phyloP scores from a whole-genome alignment of 2,888 invertebrate genomes.

The Mylabris sibirica region DNA sequence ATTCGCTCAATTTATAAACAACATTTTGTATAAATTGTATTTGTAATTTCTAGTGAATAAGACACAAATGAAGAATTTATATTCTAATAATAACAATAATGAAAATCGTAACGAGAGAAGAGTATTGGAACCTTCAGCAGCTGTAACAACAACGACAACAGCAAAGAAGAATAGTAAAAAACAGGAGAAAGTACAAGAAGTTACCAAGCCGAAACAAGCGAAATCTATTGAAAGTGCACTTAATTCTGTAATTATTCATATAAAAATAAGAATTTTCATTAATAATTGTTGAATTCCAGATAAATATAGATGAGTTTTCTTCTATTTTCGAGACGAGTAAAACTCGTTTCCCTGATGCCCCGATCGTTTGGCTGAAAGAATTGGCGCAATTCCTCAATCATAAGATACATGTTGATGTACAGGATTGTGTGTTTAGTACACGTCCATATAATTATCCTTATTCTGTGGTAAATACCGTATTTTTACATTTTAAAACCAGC shows the following conservation, averaged over 20 bases:
- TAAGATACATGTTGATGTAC: constrained; percentile 69
- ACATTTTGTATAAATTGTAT: constrained; percentile 10
- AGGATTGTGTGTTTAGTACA: constrained; percentile 68
- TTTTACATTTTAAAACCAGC: neutral
- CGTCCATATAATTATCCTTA: constrained; percentile 68
- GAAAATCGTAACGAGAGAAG: constrained; percentile 61
- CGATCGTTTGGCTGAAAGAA: constrained; percentile 75
- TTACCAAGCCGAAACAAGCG: constrained; percentile 70
- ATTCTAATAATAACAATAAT: constrained; percentile 70
- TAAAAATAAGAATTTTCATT: too few relatives aligned
- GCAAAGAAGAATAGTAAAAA: constrained; percentile 62
- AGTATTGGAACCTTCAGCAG: constrained; percentile 45
- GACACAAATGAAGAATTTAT: constrained; percentile 73
- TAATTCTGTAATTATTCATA: constrained; percentile 62
- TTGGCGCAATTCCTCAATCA: constrained; percentile 71
- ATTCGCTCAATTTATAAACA: constrained; percentile 28
- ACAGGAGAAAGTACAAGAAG: constrained; percentile 60
- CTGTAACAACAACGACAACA: constrained; percentile 57
- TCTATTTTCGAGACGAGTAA: constrained; percentile 67
- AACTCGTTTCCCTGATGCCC: constrained; percentile 73
- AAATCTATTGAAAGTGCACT: constrained; percentile 72
- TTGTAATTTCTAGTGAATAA: constrained; percentile 67
- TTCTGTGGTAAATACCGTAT: constrained; percentile 55
- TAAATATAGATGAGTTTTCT: constrained; percentile 68
- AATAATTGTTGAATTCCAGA: constrained; percentile 60